A percentile compares a stretch with the other conserved stretches of the same genome.
phyloP scores from a whole-genome alignment of 2,888 invertebrate species.

The Andrena praecox region DNA sequence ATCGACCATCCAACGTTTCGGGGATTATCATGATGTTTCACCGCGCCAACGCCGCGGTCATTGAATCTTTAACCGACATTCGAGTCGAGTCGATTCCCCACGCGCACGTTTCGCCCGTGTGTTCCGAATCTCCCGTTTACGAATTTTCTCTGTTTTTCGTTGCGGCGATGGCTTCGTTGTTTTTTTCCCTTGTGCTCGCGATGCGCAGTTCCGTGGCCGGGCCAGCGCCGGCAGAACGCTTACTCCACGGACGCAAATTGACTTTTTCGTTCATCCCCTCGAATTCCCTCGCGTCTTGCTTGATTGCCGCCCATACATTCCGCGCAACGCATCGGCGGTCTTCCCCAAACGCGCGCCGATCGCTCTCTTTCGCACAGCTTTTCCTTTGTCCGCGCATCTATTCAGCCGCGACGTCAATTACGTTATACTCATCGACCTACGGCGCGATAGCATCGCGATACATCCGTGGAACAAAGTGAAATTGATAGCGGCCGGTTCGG shows the following conservation, averaged over 20 bases:
- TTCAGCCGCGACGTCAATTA: slow-evolving; percentile 62
- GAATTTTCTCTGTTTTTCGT: slow-evolving; percentile 21
- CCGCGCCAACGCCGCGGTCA: not conserved
- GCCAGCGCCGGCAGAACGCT: slow-evolving; percentile 56
- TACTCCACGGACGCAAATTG: slow-evolving; percentile 66
- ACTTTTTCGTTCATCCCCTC: slow-evolving; percentile 56
- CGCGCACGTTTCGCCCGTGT: not conserved
- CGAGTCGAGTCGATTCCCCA: slow-evolving; percentile 18
- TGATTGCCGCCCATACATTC: slow-evolving; percentile 57
- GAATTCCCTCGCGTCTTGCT: slow-evolving; percentile 45
- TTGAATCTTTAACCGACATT: slow-evolving; percentile 49
- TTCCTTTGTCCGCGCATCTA: slow-evolving; percentile 37
- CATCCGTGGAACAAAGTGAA: slow-evolving; percentile 42
- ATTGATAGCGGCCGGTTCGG: slow-evolving; percentile 53
- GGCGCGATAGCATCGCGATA: slow-evolving; percentile 3
- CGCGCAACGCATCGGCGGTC: slow-evolving; percentile 45
- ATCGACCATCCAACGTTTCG: not conserved
- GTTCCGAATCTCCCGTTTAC: not conserved
- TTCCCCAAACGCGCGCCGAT: slow-evolving; percentile 20
- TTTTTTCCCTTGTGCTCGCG: slow-evolving; percentile 17
- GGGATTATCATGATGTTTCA: not conserved
- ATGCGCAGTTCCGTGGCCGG: slow-evolving; percentile 33
- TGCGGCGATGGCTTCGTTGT: not conserved
- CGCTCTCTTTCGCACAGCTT: slow-evolving; percentile 1
- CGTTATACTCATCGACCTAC: slow-evolving; percentile 22